phyloP scores from a whole-genome alignment of 2,888 invertebrate species.

The Volucella zonaria region DNA sequence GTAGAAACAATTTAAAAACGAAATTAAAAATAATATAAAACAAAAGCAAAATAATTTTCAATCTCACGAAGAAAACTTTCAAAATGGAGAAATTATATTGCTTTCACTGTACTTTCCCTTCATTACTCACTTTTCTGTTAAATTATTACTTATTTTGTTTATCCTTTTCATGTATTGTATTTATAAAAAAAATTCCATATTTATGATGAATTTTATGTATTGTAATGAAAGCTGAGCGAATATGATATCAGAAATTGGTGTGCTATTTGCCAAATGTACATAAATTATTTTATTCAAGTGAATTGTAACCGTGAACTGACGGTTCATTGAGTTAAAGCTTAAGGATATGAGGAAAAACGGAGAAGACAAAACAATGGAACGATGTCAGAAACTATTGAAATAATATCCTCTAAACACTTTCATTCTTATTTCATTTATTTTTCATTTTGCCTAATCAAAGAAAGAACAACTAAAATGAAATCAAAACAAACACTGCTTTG shows the following conservation, averaged over 20 bases:
- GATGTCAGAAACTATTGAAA: slow-evolving; percentile 37
- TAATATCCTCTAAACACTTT: slow-evolving; percentile 44
- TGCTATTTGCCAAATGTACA: neutral
- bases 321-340: slow-evolving; percentile 1
- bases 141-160: slow-evolving; percentile 19
- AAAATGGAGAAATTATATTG: slow-evolving; percentile 30
- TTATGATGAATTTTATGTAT: slow-evolving; percentile 7
- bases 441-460: slow-evolving; percentile 57
- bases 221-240: too few species aligned
- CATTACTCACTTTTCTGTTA: slow-evolving; percentile 7
- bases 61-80: slow-evolving; percentile 29
- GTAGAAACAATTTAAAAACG: slow-evolving; percentile 10
- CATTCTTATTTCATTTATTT: slow-evolving; percentile 56
- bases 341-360: neutral
- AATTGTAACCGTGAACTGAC: slow-evolving; percentile 14
- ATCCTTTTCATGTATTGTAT: slow-evolving; percentile 27
- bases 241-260: too few species aligned
- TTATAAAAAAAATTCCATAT: slow-evolving; percentile 18
- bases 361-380: neutral
- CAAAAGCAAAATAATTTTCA: slow-evolving; percentile 26
- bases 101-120: slow-evolving; percentile 35
- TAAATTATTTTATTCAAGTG: slow-evolving; percentile 32
- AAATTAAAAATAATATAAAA: slow-evolving; percentile 34
- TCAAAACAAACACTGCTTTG: neutral
- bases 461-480: neutral